These are phyloP conservation scores for Apantesis nais DNA, from an alignment of 2,888 invertebrate genomes.

Conservation along the genomic window DNA sequence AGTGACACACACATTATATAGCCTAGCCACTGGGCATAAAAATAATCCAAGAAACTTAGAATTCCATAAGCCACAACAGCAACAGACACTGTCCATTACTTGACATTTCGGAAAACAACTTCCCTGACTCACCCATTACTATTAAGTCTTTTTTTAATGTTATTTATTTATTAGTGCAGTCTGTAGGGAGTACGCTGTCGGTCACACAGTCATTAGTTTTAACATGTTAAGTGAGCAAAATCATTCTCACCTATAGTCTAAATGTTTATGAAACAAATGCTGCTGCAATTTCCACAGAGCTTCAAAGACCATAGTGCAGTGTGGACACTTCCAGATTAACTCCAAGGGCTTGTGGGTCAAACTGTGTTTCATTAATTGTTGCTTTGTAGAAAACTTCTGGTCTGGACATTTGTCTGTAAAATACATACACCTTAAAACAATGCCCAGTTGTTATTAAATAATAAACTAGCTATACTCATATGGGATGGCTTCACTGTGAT, in stretches of 20 bases:
- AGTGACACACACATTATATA: too few relatives aligned
- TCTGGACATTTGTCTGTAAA: conserved; percentile 74
- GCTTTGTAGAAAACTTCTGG: conserved; percentile 75
- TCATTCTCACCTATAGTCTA: conserved; percentile 67
- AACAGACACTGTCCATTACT: background rate
- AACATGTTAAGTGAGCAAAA: background rate
- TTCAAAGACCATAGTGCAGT: conserved; percentile 75
- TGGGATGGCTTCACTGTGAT: too few relatives aligned
- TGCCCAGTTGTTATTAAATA: too few relatives aligned
- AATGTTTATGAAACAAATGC: conserved; percentile 75
- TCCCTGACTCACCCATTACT: background rate
- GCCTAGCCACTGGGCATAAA: too few relatives aligned
- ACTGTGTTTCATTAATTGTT: conserved; percentile 76
- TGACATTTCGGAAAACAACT: background rate
- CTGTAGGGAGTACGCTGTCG: background rate
- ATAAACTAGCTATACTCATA: too few relatives aligned
- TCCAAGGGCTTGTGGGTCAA: conserved; percentile 72
- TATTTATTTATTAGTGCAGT: too few relatives aligned
- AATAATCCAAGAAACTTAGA: too few relatives aligned
- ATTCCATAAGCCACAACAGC: background rate
- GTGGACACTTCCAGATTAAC: conserved; percentile 74
- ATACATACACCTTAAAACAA: background rate
- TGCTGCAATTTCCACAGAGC: conserved; percentile 76
- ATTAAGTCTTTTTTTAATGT: too few relatives aligned
- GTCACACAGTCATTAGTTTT: background rate